phyloP scores from a whole-genome alignment of 2,888 invertebrate species.

The Eubasilissa splendida region DNA sequence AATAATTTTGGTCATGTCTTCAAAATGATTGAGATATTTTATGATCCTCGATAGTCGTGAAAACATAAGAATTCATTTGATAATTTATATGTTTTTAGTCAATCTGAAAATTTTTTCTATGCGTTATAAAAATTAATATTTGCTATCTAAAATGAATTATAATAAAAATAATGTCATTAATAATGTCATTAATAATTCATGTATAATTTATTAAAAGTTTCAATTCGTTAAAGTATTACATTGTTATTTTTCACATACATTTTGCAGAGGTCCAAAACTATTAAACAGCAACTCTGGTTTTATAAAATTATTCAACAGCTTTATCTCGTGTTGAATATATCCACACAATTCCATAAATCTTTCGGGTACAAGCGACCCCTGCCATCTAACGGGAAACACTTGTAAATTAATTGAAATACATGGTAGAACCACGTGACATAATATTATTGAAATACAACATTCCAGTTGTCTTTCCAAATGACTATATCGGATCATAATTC shows the following conservation, averaged over 20 bases:
- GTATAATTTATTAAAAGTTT: too few species aligned
- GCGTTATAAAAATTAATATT: too few species aligned
- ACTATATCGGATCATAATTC: slow-evolving; percentile 29
- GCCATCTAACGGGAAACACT: slow-evolving; percentile 51
- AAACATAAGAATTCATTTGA: too few species aligned
- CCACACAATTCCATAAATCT: slow-evolving; percentile 43
- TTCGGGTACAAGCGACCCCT: slow-evolving; percentile 48
- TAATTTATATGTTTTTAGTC: too few species aligned
- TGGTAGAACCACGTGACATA: slow-evolving; percentile 11
- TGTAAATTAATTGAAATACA: slow-evolving; percentile 50
- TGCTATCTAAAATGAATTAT: too few species aligned
- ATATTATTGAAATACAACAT: slow-evolving; percentile 14
- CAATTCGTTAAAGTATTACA: too few species aligned
- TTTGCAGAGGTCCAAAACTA: not conserved
- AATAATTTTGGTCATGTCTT: too few species aligned
- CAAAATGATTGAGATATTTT: too few species aligned
- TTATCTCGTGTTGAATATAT: slow-evolving; percentile 42
- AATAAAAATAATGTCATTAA: too few species aligned
- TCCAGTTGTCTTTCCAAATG: slow-evolving; percentile 29
- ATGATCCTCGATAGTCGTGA: too few species aligned
- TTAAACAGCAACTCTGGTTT: slow-evolving; percentile 1
- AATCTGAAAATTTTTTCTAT: too few species aligned
- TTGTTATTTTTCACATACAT: not conserved
- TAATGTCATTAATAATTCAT: too few species aligned
- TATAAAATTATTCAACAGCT: slow-evolving; percentile 19